Evolutionary conservation across 2,888 invertebrate genomes (phyloP), one percentile per base, ranked within the genome.

Genomic region (Rotaria macrura): DNA sequence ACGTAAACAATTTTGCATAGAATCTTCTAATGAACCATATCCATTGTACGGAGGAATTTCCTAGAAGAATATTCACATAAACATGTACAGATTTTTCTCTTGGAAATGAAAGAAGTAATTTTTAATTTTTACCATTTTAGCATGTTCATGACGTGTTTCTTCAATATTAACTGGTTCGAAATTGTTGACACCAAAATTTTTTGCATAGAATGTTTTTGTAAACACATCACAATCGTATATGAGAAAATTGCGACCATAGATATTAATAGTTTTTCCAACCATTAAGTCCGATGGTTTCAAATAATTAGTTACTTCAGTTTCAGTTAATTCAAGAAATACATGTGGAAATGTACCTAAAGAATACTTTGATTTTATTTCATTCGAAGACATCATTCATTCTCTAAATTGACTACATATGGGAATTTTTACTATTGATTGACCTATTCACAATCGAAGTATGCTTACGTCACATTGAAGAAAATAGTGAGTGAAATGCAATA

Each of bases 211-310:
- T 87, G 93, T 93, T 88, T 95, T 93, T 0, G 95, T 95, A 90
- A 94, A 95, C 34, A 92, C 90, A 89, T 95, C 95, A 89, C 95
- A 95, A 90, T 95, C 94, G 88, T 93, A 94, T 9, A 96, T 90
- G 17, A 95, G 91, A 91, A 95, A 94, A 52, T 91, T 89, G 84
- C 91, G 88, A 40, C 90, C 91, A 87, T 91, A 91, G 17, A 92
- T 89, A 29, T 89, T 88, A 14, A 92, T 88, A 0, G 90, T 91
- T 87, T 93, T 92, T 0, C 95, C 95, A 5, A 95, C 92, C 88
- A 93, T 89, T 79, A 96, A 93, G 91, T 96, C 95, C 89, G 92
- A 93, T 0, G 95, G 94, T 57, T 93, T 92, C 90, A 95, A 95
- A 90, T 94, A 95, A 90, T 94, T 94, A 0, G 93, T 93, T 85